Conservation (phyloP, 2,797 vertebrate species). For the Limnodromus scolopaceus region DNA sequence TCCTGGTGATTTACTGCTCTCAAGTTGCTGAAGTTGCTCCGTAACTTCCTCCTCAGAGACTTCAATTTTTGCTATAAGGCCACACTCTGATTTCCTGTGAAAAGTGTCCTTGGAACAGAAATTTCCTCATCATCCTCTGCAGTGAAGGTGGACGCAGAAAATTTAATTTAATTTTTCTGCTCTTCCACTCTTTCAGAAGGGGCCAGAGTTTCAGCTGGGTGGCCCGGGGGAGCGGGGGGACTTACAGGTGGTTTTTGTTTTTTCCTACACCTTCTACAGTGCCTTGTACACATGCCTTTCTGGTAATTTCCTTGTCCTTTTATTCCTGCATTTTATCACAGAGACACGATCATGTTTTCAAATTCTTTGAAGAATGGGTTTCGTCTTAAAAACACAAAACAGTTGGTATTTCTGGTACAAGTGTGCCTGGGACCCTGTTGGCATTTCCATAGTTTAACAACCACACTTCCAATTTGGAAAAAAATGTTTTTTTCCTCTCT, state of each 20-base stretch:
- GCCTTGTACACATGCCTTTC: not conserved
- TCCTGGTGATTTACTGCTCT: conserved; percentile 75
- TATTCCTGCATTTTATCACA: not conserved
- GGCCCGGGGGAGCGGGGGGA: accelerated
- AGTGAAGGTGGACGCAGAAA: not conserved
- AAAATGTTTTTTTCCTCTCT: not conserved
- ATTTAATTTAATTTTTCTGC: not conserved
- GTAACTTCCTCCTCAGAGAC: conserved; percentile 67
- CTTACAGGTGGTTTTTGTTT: not conserved
- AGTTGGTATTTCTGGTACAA: not conserved
- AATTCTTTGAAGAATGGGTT: conserved; percentile 37
- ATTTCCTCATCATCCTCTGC: conserved; percentile 3
- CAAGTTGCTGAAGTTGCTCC: conserved; percentile 68
- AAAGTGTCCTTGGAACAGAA: conserved; percentile 69
- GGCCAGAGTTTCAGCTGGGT: not conserved
- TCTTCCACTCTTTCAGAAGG: not conserved
- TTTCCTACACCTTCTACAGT: not conserved
- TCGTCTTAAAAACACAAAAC: not conserved
- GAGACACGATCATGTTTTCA: not conserved
- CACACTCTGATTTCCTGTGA: conserved; percentile 60
- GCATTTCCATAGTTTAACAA: not conserved
- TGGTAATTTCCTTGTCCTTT: not conserved
- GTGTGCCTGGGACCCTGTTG: not conserved
- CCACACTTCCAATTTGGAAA: not conserved
- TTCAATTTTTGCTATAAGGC: conserved; percentile 55